Evolutionary conservation across 2,113 vertebrate genomes (phyloP), one percentile per base, ranked within the genome.

Genomic region (Bufo gargarizans): DNA sequence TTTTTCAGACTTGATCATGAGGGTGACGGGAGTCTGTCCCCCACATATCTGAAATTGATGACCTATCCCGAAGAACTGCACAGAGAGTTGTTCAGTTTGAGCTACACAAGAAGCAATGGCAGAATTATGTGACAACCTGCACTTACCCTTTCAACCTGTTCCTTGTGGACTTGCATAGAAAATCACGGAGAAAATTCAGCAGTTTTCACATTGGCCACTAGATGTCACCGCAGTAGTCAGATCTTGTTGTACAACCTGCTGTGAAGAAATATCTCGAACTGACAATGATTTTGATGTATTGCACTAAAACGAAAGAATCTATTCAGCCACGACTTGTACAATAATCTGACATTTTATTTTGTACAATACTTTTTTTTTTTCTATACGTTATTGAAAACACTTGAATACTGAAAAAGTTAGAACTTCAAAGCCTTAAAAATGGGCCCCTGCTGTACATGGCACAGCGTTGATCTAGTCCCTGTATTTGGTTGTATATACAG

Each of bases 361-460:
- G 94, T 98, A 99, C 98, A 99, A 97, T 99, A 96, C 97, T 97
- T 98, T 97, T 87, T 56, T 86, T 82, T 86, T 88, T 77, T 77
- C 53, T 93, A 92, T 94, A 98, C 97, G 96, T 99, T 99, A 98
- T 99, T 98, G 96, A 99, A 99, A 99, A 99, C 97, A 98, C 96
- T 94, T 97, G 97, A 97, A 99, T 99, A 98, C 96, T 98, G 98
- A 99, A 99, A 98, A 49, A 88, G 94, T 95, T 96, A 96, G 98
- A 96, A 92, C 95, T 95, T 93, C 96, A 97, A 97, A 99, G 97
- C 97, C 97, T 65, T 95, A 97, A 99, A 95, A 99, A 97, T 97
- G 97, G 97, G 97, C 97, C 96, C 33, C 96, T 7, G 96, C 96
- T 95, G 92, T 95, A 96, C 92, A 92, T 95, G 96, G 96, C 96